phyloP scores from a whole-genome alignment of 2,888 invertebrate species.

The Rhingia campestris region DNA sequence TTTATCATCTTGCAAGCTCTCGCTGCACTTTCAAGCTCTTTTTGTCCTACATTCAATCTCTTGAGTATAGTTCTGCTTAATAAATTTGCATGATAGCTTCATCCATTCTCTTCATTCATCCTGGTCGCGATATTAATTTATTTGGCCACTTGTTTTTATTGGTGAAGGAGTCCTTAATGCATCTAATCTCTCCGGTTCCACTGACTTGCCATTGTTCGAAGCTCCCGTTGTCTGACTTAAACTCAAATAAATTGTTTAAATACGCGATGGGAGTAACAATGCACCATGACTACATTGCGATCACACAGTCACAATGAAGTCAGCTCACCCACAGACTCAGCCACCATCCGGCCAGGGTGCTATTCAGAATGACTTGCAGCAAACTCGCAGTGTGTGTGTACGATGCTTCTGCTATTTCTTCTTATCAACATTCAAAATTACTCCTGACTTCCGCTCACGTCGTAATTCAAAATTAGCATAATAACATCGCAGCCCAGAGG shows the following conservation, averaged over 20 bases:
- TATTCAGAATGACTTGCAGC: slow-evolving; percentile 41
- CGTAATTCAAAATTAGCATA: slow-evolving; percentile 70
- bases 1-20: background rate
- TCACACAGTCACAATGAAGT: slow-evolving; percentile 3
- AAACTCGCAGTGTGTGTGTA: slow-evolving; percentile 11
- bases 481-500: slow-evolving; percentile 47
- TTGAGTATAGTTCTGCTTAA: slow-evolving; percentile 7
- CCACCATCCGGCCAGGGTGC: background rate
- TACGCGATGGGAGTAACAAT: slow-evolving; percentile 47
- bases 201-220: slow-evolving; percentile 2
- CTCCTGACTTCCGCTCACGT: slow-evolving; percentile 60
- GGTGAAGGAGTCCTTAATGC: slow-evolving; percentile 31
- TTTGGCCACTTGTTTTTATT: slow-evolving; percentile 36
- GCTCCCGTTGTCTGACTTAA: slow-evolving; percentile 6
- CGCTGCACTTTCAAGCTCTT: background rate
- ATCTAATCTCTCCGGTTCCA: background rate
- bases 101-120: slow-evolving; percentile 39
- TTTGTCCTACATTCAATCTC: slow-evolving; percentile 40
- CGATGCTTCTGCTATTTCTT: slow-evolving; percentile 31
- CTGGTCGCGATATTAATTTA: slow-evolving; percentile 52
- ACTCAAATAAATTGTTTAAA: slow-evolving; percentile 58
- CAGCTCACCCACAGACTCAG: background rate
- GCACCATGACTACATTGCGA: slow-evolving; percentile 2
- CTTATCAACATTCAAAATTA: slow-evolving; percentile 66
- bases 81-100: slow-evolving; percentile 47